A percentile compares a stretch with the other conserved stretches of the same genome.
Evolutionary conservation across 1,140 invertebrate genomes (phyloP).

Genomic region (Oncopeltus fasciatus): DNA sequence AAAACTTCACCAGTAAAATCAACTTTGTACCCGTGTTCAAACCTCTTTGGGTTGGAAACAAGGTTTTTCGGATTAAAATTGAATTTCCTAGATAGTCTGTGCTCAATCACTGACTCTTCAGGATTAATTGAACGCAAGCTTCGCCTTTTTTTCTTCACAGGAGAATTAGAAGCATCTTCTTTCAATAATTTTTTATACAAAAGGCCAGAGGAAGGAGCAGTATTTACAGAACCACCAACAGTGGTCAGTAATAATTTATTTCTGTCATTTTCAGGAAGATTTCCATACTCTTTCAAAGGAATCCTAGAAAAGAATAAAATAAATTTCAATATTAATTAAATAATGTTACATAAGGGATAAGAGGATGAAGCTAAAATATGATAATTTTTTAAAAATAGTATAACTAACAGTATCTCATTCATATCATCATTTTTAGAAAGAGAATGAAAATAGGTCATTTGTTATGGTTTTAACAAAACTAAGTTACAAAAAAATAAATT

Average conservation of each 20-base stretch:
- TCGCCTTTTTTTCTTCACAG: neutral
- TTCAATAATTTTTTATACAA: neutral
- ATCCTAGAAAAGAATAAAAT: neutral
- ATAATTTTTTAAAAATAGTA: too few relatives aligned
- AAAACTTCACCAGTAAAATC: neutral
- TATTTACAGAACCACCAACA: too few relatives aligned
- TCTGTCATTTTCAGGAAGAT: neutral
- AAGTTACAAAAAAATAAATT: too few relatives aligned
- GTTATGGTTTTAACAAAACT: too few relatives aligned
- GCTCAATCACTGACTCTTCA: neutral
- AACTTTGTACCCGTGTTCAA: neutral
- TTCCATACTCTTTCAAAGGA: neutral
- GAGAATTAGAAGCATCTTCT: neutral
- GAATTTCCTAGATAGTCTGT: neutral
- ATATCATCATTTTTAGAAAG: too few relatives aligned
- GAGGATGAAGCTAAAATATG: too few relatives aligned
- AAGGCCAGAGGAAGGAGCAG: too few relatives aligned
- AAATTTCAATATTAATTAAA: neutral
- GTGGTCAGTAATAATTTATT: too few relatives aligned
- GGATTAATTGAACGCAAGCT: neutral
- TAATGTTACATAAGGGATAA: neutral
- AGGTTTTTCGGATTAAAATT: neutral
- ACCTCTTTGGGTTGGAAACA: neutral
- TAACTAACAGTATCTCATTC: too few relatives aligned
- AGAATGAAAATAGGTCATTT: too few relatives aligned